Percentiles rank a stretch among this genome's conserved stretches.
Conservation (phyloP, 2,888 invertebrate species). For the Lepidochrysops patricia region DNA sequence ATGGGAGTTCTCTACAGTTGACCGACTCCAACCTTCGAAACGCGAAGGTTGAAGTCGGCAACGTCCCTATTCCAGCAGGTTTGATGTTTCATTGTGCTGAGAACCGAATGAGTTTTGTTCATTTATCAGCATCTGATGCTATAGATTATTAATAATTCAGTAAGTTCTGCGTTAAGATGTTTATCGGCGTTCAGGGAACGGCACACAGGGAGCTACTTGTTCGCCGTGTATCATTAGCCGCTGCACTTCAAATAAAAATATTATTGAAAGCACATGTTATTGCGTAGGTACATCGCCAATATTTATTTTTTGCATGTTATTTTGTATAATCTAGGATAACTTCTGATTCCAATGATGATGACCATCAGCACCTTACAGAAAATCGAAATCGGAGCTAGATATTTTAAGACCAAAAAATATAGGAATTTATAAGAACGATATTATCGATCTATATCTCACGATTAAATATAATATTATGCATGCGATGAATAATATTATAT, state of each 20-base stretch:
- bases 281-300: background rate
- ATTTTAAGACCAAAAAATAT: too few species aligned
- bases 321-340: too few species aligned
- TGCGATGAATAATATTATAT: too few species aligned
- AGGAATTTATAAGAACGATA: too few species aligned
- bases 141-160: slow-evolving; percentile 8
- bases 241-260: slow-evolving; percentile 58
- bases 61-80: too few species aligned
- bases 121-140: background rate
- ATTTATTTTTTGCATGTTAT: background rate
- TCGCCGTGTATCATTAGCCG: slow-evolving; percentile 42
- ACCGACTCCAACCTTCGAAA: background rate
- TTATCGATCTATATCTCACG: too few species aligned
- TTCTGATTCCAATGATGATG: too few species aligned
- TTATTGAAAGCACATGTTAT: slow-evolving; percentile 60
- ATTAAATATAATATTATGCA: too few species aligned
- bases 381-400: too few species aligned
- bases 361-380: too few species aligned
- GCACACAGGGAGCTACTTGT: slow-evolving; percentile 62
- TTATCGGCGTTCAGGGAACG: slow-evolving; percentile 63
- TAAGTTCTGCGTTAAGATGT: slow-evolving; percentile 36
- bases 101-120: background rate
- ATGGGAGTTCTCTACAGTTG: slow-evolving; percentile 16
- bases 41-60: too few species aligned
- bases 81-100: background rate